These are phyloP conservation scores for Berghia stephanieae DNA, from an alignment of 1,140 invertebrate species.

Conservation along the genomic window DNA sequence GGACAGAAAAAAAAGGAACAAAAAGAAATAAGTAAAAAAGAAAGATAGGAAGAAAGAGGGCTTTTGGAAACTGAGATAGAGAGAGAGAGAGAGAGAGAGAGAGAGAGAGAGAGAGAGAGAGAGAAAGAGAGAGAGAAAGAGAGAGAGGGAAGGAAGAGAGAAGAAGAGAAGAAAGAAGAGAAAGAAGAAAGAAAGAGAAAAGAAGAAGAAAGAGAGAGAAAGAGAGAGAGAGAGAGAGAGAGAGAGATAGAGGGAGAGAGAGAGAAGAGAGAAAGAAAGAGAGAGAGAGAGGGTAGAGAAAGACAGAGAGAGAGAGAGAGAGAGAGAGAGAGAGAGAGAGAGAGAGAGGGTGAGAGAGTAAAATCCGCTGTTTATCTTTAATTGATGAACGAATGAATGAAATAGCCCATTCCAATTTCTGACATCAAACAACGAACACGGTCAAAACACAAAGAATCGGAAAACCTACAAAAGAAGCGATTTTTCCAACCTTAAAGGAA, in stretches of 20 bases:
- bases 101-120: no score
- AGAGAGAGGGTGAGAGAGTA: background rate
- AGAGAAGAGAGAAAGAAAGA: no score
- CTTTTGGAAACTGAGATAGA: no score
- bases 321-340: background rate
- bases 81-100: no score
- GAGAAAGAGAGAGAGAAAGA: background rate
- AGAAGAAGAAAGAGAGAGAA: background rate
- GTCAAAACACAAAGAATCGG: background rate
- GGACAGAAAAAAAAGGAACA: no score
- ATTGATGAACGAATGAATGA: background rate
- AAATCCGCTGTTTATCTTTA: background rate
- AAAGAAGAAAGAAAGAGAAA: background rate
- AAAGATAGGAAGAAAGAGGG: no score
- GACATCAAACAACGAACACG: background rate
- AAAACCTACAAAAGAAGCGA: background rate
- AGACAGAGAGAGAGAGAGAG: slow-evolving; percentile 1
- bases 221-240: background rate
- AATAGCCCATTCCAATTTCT: background rate
- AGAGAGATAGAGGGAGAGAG: background rate
- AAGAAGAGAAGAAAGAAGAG: background rate
- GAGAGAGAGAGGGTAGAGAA: background rate
- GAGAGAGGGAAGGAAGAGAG: background rate
- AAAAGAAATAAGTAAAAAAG: no score
- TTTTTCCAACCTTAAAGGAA: background rate